Evolutionary conservation across 1,140 invertebrate genomes (phyloP).

Genomic region (Zaprionus lachaisei): DNA sequence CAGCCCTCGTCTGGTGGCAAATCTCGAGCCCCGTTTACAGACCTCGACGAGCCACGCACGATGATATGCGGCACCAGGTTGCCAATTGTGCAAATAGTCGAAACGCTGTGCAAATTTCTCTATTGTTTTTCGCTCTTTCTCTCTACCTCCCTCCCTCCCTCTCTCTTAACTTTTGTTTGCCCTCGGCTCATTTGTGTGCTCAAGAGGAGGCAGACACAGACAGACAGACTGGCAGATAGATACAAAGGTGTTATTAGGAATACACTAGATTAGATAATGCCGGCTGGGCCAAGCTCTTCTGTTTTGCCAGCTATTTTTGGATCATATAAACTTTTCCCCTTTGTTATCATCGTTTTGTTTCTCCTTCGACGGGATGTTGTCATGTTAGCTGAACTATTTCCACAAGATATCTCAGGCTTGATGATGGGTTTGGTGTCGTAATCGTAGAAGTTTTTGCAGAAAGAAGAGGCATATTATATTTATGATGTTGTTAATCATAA

Average conservation of each 20-base stretch:
- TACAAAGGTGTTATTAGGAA: conserved; percentile 11
- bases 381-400: not conserved
- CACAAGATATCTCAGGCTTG: not conserved
- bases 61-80: conserved; percentile 17
- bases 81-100: conserved; percentile 47
- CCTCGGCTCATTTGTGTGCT: conserved; percentile 26
- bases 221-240: not conserved
- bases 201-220: not conserved
- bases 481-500: too few species aligned
- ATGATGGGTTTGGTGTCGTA: not conserved
- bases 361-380: not conserved
- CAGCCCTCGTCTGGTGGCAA: conserved; percentile 17
- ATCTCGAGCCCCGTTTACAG: not conserved
- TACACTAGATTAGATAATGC: conserved; percentile 40
- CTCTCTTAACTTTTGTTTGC: conserved; percentile 3
- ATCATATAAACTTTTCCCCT: not conserved
- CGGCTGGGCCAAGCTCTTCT: not conserved
- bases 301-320: conserved; percentile 19
- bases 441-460: not conserved
- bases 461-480: too few species aligned
- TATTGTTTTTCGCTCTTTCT: conserved; percentile 8
- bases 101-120: conserved; percentile 32
- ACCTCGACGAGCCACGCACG: too few species aligned
- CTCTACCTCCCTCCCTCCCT: not conserved
- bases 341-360: conserved; percentile 2